These are phyloP conservation scores for Lagopus muta DNA, from an alignment of 2,113 vertebrate genomes.

Conservation along the genomic window DNA sequence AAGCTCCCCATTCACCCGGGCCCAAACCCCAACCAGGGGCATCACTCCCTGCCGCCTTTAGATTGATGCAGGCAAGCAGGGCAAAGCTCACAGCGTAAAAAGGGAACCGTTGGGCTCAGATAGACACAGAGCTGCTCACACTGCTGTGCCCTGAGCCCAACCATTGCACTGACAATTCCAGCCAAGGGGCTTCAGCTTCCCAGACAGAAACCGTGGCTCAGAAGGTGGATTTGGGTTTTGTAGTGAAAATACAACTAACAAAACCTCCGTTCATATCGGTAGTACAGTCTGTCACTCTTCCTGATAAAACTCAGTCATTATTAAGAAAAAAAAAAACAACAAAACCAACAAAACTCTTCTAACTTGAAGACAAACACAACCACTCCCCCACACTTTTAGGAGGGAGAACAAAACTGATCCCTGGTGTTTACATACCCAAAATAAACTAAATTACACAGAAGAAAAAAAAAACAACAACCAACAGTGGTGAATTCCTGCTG, in stretches of 20 bases:
- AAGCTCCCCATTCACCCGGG: background rate
- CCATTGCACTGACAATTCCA: background rate
- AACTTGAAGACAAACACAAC: background rate
- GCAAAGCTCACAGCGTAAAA: background rate
- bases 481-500: background rate
- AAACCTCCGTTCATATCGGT: background rate
- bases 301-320: background rate
- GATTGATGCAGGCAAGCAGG: background rate
- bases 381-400: background rate
- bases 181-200: background rate
- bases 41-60: background rate
- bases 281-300: background rate
- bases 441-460: background rate
- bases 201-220: background rate
- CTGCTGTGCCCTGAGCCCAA: background rate
- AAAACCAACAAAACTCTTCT: background rate
- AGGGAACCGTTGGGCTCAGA: background rate
- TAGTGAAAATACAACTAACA: background rate
- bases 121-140: background rate
- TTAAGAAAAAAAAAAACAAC: background rate
- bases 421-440: background rate
- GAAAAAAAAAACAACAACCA: background rate
- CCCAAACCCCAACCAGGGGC: accelerated
- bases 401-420: background rate
- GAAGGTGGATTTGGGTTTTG: background rate